phyloP scores from a whole-genome alignment of 2,113 vertebrate species.

The Herpetotheres cachinnans region DNA sequence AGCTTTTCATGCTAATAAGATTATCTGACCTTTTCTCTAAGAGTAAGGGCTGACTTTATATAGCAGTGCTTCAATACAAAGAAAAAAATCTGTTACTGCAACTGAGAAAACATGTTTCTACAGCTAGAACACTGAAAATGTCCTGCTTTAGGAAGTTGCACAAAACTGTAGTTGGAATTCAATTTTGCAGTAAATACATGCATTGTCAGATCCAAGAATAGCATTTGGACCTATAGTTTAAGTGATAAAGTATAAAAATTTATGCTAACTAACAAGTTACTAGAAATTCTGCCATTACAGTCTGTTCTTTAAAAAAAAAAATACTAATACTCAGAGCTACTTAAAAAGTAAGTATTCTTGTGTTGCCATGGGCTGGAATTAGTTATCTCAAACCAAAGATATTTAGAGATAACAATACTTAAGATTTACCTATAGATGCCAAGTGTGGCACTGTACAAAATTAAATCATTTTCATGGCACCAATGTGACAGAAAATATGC shows the following conservation, averaged over 20 bases:
- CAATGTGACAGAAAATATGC: not conserved
- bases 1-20: not conserved
- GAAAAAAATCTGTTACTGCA: not conserved
- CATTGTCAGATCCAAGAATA: not conserved
- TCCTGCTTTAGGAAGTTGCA: not conserved
- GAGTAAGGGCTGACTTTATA: not conserved
- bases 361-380: not conserved
- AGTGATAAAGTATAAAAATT: not conserved
- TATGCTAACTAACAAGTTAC: not conserved
- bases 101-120: not conserved
- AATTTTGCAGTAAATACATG: not conserved
- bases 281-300: not conserved
- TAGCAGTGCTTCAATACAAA: not conserved
- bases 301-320: not conserved
- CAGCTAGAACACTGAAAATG: not conserved
- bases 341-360: not conserved
- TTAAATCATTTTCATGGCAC: not conserved
- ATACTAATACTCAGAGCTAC: not conserved
- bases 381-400: not conserved
- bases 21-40: not conserved
- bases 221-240: not conserved
- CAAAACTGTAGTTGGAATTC: not conserved
- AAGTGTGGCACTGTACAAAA: not conserved
- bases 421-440: not conserved
- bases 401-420: not conserved